Evolutionary conservation across 1,140 invertebrate species (phyloP).

Genomic region (Penaeus chinensis): DNA sequence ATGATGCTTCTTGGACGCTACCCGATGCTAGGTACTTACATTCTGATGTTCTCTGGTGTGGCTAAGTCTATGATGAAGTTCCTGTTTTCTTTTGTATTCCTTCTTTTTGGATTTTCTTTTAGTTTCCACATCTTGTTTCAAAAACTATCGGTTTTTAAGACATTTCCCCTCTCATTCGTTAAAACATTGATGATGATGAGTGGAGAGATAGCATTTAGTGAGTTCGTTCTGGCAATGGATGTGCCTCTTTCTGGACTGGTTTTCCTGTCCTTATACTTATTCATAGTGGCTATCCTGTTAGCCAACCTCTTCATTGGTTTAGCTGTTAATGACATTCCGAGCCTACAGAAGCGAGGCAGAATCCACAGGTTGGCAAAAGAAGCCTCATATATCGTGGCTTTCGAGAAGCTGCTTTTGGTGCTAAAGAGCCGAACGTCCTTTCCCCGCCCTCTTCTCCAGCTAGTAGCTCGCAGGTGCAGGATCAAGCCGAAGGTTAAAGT

Average conservation of each 20-base stretch:
- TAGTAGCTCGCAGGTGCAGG: too few relatives aligned
- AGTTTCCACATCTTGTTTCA: slow-evolving; percentile 64
- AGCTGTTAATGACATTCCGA: slow-evolving; percentile 63
- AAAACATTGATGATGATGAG: slow-evolving; percentile 62
- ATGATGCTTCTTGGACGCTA: slow-evolving; percentile 82
- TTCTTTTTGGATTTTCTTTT: slow-evolving; percentile 64
- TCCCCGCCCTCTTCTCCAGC: not conserved
- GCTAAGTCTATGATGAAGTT: slow-evolving; percentile 64
- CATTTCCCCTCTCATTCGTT: slow-evolving; percentile 36
- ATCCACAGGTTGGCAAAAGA: slow-evolving; percentile 35
- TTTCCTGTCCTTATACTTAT: slow-evolving; percentile 59
- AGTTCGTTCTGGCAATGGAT: slow-evolving; percentile 57
- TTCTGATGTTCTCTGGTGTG: slow-evolving; percentile 64
- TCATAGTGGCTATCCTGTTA: slow-evolving; percentile 62
- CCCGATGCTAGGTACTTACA: slow-evolving; percentile 74
- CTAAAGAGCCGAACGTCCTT: slow-evolving; percentile 31
- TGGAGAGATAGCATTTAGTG: slow-evolving; percentile 57
- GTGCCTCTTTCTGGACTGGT: slow-evolving; percentile 51
- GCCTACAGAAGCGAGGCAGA: slow-evolving; percentile 28
- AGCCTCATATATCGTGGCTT: slow-evolving; percentile 33
- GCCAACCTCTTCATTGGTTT: slow-evolving; percentile 65
- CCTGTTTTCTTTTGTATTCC: slow-evolving; percentile 59
- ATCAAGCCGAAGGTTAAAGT: too few relatives aligned
- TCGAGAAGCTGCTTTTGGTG: slow-evolving; percentile 27
- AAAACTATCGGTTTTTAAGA: slow-evolving; percentile 31